Evolutionary conservation across 2,888 invertebrate genomes (phyloP).

Genomic region (Cheilosia grossa): DNA sequence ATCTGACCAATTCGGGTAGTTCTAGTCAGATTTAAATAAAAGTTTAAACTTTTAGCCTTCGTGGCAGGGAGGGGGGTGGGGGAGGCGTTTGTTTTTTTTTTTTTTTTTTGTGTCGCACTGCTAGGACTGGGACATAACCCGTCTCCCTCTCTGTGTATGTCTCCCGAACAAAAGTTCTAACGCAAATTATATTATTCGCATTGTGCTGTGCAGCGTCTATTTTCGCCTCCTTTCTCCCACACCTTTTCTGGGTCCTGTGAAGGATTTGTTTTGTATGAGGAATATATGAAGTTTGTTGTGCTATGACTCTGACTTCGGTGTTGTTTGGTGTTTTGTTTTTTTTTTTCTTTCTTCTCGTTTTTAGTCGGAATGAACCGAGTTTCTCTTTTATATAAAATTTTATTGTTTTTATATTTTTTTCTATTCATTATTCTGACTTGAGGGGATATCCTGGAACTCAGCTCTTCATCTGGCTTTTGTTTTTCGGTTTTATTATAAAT

Average conservation of each 20-base stretch:
- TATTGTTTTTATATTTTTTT: slow-evolving; percentile 7
- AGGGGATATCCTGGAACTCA: slow-evolving; percentile 34
- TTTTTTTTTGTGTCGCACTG: slow-evolving; percentile 11
- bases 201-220: slow-evolving; percentile 57
- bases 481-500: slow-evolving; percentile 54
- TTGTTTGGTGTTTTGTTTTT: too few species aligned
- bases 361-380: slow-evolving; percentile 33
- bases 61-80: neutral
- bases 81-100: too few species aligned
- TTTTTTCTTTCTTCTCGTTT: neutral
- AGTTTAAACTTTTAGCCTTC: slow-evolving; percentile 61
- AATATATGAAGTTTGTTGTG: slow-evolving; percentile 47
- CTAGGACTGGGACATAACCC: slow-evolving; percentile 24
- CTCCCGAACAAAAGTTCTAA: slow-evolving; percentile 58
- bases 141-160: slow-evolving; percentile 21
- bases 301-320: slow-evolving; percentile 9
- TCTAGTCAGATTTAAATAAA: slow-evolving; percentile 64
- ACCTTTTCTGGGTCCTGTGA: slow-evolving; percentile 1
- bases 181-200: slow-evolving; percentile 70
- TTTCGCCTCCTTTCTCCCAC: slow-evolving; percentile 5
- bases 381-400: slow-evolving; percentile 38
- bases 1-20: slow-evolving; percentile 56
- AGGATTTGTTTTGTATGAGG: slow-evolving; percentile 38
- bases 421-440: slow-evolving; percentile 58
- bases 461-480: slow-evolving; percentile 59